Conservation (phyloP, 1,140 invertebrate species). For the Anoplophora glabripennis region DNA sequence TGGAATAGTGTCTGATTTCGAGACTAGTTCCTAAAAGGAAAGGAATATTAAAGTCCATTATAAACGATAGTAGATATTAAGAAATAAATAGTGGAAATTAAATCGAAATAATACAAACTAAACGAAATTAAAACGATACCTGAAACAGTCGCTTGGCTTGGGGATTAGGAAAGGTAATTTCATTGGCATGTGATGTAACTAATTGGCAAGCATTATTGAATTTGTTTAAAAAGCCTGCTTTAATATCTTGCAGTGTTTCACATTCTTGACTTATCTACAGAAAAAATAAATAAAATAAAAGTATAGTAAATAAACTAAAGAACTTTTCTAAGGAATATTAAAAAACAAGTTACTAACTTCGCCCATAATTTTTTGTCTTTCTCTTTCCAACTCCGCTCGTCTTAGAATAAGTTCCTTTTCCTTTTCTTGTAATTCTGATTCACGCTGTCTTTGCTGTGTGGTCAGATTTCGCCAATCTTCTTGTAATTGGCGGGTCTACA, state of each 20-base stretch:
- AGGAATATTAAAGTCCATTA: conserved; percentile 1
- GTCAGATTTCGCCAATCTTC: conserved; percentile 47
- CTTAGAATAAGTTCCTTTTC: conserved; percentile 52
- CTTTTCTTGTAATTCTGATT: conserved; percentile 53
- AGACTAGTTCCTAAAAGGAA: conserved; percentile 40
- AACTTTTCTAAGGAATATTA: conserved; percentile 23
- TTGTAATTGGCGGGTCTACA: conserved; percentile 41
- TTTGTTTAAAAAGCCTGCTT: conserved; percentile 53
- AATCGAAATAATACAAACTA: conserved; percentile 19
- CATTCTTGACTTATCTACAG: conserved; percentile 60
- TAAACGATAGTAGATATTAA: conserved; percentile 25
- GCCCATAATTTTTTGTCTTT: conserved; percentile 49
- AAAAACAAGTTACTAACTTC: conserved; percentile 44
- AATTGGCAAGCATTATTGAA: conserved; percentile 54
- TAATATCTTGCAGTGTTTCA: conserved; percentile 54
- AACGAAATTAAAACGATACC: conserved; percentile 41
- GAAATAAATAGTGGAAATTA: conserved; percentile 3
- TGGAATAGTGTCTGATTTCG: conserved; percentile 37
- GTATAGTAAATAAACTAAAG: conserved; percentile 40
- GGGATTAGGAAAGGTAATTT: conserved; percentile 47
- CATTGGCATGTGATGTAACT: conserved; percentile 51
- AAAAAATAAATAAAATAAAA: conserved; percentile 42
- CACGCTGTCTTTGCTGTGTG: conserved; percentile 53
- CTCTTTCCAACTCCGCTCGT: conserved; percentile 47
- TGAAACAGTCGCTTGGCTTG: conserved; percentile 47